Percentiles rank a stretch among this genome's conserved stretches.
Conservation (phyloP, 30 jellyfish, hydroid and myxozoan species). For the Morbakka virulenta region DNA sequence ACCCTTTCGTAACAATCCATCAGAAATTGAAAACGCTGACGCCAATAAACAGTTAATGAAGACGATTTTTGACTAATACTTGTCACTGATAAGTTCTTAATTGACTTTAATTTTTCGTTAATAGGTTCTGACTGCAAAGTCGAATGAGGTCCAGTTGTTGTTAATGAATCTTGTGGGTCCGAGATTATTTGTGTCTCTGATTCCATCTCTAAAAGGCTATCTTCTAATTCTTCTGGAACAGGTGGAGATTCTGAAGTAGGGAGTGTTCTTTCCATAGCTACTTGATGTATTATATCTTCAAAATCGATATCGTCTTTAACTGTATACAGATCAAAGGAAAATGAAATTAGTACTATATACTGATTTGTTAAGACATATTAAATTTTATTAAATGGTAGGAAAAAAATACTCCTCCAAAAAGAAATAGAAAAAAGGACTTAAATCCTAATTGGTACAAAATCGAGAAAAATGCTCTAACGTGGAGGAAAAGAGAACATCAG, state of each 20-base stretch:
- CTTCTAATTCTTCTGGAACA: background rate
- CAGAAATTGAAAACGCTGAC: slow-evolving; percentile 41
- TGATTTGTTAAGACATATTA: too few relatives aligned
- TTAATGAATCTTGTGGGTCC: slow-evolving; percentile 17
- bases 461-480: too few relatives aligned
- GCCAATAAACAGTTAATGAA: slow-evolving; percentile 24
- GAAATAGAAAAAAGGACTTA: too few relatives aligned
- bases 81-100: slow-evolving; percentile 34
- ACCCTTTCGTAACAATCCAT: slow-evolving; percentile 73
- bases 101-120: slow-evolving; percentile 39
- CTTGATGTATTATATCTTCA: slow-evolving; percentile 78
- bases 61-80: slow-evolving; percentile 16
- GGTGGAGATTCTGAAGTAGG: slow-evolving; percentile 16
- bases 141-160: slow-evolving; percentile 18
- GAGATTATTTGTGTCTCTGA: slow-evolving; percentile 37
- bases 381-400: too few relatives aligned
- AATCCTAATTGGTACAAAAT: too few relatives aligned
- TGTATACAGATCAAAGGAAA: too few relatives aligned
- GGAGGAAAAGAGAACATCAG: too few relatives aligned
- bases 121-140: slow-evolving; percentile 58
- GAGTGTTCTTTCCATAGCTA: slow-evolving; percentile 63
- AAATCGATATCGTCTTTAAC: slow-evolving; percentile 24
- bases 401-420: too few relatives aligned
- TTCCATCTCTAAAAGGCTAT: slow-evolving; percentile 9
- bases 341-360: too few relatives aligned